Conservation (phyloP, 2,113 vertebrate genomes). For the Limanda limanda region DNA sequence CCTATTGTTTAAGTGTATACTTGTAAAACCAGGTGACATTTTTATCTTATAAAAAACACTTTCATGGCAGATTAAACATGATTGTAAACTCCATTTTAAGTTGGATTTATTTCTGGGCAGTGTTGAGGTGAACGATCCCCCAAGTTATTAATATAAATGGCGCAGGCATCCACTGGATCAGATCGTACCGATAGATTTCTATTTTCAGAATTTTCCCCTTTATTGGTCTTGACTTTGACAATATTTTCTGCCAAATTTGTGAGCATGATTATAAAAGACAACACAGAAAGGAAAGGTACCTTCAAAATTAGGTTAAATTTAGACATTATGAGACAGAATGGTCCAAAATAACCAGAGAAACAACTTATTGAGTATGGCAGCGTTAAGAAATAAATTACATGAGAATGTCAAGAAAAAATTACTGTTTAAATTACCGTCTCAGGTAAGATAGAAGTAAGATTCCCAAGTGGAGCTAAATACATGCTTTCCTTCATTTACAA, state of each 20-base stretch:
- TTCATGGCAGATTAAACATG: conserved; percentile 48
- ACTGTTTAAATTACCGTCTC: conserved; percentile 59
- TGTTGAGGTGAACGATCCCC: conserved; percentile 59
- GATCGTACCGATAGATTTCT: conserved; percentile 12
- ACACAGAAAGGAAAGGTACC: conserved; percentile 10
- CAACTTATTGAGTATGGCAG: conserved; percentile 49
- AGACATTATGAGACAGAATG: conserved; percentile 36
- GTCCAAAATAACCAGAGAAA: conserved; percentile 28
- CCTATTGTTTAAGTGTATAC: conserved; percentile 32
- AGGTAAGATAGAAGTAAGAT: conserved; percentile 61
- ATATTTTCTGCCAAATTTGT: conserved; percentile 58
- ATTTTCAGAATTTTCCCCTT: conserved; percentile 43
- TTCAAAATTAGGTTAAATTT: conserved; percentile 7
- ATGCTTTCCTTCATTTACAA: conserved; percentile 79
- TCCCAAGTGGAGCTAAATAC: conserved; percentile 65
- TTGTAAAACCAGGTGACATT: conserved; percentile 45
- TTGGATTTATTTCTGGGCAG: conserved; percentile 55
- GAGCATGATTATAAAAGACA: conserved; percentile 18
- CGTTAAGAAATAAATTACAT: conserved; percentile 51
- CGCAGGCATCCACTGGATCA: conserved; percentile 30
- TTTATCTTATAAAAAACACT: not conserved
- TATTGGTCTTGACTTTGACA: conserved; percentile 40
- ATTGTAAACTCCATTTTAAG: conserved; percentile 61
- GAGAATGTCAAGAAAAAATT: conserved; percentile 52
- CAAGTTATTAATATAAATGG: conserved; percentile 53